Conservation (phyloP, 2,797 vertebrate species). For the Florisuga fusca region DNA sequence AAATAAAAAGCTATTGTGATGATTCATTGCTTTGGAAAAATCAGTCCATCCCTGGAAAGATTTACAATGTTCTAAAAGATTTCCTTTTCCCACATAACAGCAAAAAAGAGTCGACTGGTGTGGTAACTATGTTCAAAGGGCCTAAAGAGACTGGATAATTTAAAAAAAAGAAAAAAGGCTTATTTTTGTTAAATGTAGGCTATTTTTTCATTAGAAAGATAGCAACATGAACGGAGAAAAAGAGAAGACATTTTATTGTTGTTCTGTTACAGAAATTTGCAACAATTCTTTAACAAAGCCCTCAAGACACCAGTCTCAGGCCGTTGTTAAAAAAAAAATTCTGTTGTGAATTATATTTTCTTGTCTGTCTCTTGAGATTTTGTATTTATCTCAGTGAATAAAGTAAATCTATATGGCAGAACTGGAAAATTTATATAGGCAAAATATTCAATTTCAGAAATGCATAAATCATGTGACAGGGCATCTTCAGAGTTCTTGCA, state of each 20-base stretch:
- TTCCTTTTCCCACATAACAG: constrained; percentile 1
- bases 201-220: background rate
- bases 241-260: background rate
- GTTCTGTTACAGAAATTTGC: background rate
- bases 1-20: constrained; percentile 7
- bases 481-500: background rate
- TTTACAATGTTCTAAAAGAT: constrained; percentile 7
- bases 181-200: background rate
- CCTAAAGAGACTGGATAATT: background rate
- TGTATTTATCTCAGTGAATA: background rate
- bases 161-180: background rate
- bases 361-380: background rate
- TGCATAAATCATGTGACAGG: background rate
- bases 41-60: constrained; percentile 1
- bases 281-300: background rate
- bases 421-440: background rate
- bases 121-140: background rate
- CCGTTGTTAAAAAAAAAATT: background rate
- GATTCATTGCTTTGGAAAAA: constrained; percentile 16
- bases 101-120: background rate
- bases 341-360: background rate
- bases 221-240: background rate
- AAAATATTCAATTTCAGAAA: background rate
- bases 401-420: background rate
- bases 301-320: background rate